These are phyloP conservation scores for Aphis craccivora DNA, from an alignment of 1,140 invertebrate species.

Conservation along the genomic window DNA sequence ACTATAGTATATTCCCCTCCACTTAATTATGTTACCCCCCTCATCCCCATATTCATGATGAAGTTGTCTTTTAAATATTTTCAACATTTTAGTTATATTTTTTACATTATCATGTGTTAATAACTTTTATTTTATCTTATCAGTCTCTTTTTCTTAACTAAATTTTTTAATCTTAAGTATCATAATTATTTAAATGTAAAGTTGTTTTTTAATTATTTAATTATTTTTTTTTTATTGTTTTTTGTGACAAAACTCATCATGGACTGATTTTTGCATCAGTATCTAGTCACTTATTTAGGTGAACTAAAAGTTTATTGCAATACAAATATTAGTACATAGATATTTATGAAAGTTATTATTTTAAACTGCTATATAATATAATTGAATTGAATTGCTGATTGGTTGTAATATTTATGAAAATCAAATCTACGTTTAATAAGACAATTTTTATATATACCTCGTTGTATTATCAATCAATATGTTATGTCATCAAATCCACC, in stretches of 20 bases:
- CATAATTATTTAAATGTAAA: slow-evolving; percentile 32
- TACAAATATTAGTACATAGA: slow-evolving; percentile 37
- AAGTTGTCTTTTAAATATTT: slow-evolving; percentile 33
- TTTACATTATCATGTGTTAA: slow-evolving; percentile 7
- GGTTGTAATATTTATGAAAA: slow-evolving; percentile 45
- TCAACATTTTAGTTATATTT: slow-evolving; percentile 5
- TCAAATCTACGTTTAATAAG: slow-evolving; percentile 30
- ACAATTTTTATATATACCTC: slow-evolving; percentile 14
- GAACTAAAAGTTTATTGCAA: slow-evolving; percentile 35
- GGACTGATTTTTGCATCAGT: slow-evolving; percentile 48
- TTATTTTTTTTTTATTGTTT: slow-evolving; percentile 42
- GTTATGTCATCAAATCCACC: neutral
- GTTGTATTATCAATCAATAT: slow-evolving; percentile 23
- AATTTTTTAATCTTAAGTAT: slow-evolving; percentile 24
- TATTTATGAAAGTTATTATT: slow-evolving; percentile 23
- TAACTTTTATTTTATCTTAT: slow-evolving; percentile 23
- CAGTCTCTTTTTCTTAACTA: slow-evolving; percentile 22
- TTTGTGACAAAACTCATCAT: slow-evolving; percentile 31
- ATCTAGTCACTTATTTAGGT: slow-evolving; percentile 52
- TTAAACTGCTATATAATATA: slow-evolving; percentile 52
- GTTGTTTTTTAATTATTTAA: slow-evolving; percentile 28
- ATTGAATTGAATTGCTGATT: slow-evolving; percentile 50
- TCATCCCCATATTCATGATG: neutral
- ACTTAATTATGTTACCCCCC: neutral
- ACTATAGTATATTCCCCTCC: neutral